These are phyloP conservation scores for Chymomyza fuscimana DNA, from an alignment of 2,888 invertebrate genomes.

Conservation along the genomic window DNA sequence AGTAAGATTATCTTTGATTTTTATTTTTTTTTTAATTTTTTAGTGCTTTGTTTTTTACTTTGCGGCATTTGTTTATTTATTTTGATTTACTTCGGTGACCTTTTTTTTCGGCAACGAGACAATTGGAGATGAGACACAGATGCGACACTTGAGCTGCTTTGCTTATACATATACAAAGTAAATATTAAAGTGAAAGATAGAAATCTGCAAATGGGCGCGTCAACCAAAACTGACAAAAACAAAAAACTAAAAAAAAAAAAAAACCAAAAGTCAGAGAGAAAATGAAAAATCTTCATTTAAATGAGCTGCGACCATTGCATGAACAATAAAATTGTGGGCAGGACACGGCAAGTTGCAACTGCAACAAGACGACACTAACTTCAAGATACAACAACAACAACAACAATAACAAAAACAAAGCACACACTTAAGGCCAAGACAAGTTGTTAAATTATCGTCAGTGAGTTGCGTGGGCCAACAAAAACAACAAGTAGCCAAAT, in stretches of 20 bases:
- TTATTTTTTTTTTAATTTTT: conserved; percentile 2
- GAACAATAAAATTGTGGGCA: background rate
- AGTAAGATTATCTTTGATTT: conserved; percentile 1
- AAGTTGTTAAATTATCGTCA: conserved; percentile 29
- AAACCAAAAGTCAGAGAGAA: background rate
- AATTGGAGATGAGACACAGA: conserved; percentile 37
- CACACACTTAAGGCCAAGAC: conserved; percentile 29
- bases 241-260: background rate
- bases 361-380: background rate
- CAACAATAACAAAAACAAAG: background rate
- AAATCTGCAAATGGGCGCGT: conserved; percentile 30
- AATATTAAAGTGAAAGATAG: conserved; percentile 51
- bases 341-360: background rate
- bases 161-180: conserved; percentile 49
- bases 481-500: background rate
- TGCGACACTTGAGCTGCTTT: conserved; percentile 30
- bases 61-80: conserved; percentile 59
- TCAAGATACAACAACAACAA: background rate
- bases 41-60: background rate
- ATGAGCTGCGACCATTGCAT: background rate
- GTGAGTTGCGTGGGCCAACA: background rate
- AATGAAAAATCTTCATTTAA: no score
- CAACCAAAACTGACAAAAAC: conserved; percentile 13
- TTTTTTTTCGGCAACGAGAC: conserved; percentile 25
- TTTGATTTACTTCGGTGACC: conserved; percentile 53